Percentiles rank a stretch among this genome's conserved stretches.
These are phyloP conservation scores for Axinella damicornis DNA, from an alignment of 37 sponge, comb jelly and placozoan species.

Conservation along the genomic window DNA sequence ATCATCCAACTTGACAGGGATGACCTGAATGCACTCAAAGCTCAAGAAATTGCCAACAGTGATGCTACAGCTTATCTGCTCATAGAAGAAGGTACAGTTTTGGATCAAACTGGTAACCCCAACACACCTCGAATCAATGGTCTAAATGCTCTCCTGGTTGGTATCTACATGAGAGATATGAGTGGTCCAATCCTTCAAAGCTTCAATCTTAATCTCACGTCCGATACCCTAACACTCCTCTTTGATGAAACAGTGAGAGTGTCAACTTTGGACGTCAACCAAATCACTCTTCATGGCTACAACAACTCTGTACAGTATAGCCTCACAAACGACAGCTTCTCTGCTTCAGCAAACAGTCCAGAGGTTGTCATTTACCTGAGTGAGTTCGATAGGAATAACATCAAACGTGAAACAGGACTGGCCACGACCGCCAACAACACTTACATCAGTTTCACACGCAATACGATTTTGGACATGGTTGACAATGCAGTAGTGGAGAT, in stretches of 20 bases:
- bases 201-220: constrained; percentile 81
- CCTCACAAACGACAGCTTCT: constrained; percentile 64
- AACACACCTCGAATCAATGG: constrained; percentile 66
- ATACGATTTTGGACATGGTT: constrained; percentile 74
- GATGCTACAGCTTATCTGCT: constrained; percentile 47
- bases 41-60: constrained; percentile 73
- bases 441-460: constrained; percentile 48
- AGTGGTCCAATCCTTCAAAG: constrained; percentile 62
- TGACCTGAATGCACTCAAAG: constrained; percentile 83
- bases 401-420: constrained; percentile 77
- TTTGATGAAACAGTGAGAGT: constrained; percentile 87
- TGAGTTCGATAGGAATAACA: constrained; percentile 82
- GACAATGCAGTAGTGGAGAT: constrained; percentile 43
- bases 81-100: constrained; percentile 62
- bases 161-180: constrained; percentile 54
- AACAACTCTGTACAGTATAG: constrained; percentile 44
- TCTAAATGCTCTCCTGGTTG: constrained; percentile 49
- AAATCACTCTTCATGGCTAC: constrained; percentile 56
- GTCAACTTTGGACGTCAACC: constrained; percentile 66
- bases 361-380: constrained; percentile 66
- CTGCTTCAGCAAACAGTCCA: constrained; percentile 55
- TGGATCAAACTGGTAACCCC: constrained; percentile 81
- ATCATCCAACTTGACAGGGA: constrained; percentile 57
- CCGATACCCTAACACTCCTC: constrained; percentile 69
- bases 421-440: constrained; percentile 70